Evolutionary conservation across 2,888 invertebrate genomes (phyloP).

Genomic region (Coenonympha arcania): DNA sequence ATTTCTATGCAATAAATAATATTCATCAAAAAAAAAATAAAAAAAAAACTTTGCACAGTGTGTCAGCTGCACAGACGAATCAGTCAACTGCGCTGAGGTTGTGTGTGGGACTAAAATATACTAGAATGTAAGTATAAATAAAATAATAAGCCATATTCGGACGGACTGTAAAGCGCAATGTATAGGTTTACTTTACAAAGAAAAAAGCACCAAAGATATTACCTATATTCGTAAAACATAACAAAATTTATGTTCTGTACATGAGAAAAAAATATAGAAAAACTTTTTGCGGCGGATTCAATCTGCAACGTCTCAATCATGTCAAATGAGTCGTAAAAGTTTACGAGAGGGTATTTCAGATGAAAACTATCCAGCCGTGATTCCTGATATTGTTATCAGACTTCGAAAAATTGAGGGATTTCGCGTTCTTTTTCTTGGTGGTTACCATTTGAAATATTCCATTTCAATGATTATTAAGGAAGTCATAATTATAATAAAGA

Average conservation of each 20-base stretch:
- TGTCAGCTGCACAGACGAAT: too few species aligned
- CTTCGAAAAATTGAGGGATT: background rate
- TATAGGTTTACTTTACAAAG: background rate
- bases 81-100: too few species aligned
- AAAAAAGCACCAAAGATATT: constrained; percentile 1
- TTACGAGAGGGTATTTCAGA: constrained; percentile 15
- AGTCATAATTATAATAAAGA: too few species aligned
- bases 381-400: constrained; percentile 15
- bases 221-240: constrained; percentile 11
- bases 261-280: constrained; percentile 11
- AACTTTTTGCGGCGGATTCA: constrained; percentile 19
- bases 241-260: constrained; percentile 14
- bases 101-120: too few species aligned
- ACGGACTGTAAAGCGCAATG: too few species aligned
- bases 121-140: too few species aligned
- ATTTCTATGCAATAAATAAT: too few species aligned
- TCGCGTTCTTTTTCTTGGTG: background rate
- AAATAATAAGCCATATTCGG: too few species aligned
- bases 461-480: background rate
- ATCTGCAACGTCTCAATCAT: constrained; percentile 24
- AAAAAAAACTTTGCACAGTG: too few species aligned
- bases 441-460: background rate
- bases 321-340: constrained; percentile 24
- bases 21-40: too few species aligned
- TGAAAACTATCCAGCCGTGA: constrained; percentile 17